Conservation (phyloP, 2,888 invertebrate genomes). For the Blastobasis lacticolella region DNA sequence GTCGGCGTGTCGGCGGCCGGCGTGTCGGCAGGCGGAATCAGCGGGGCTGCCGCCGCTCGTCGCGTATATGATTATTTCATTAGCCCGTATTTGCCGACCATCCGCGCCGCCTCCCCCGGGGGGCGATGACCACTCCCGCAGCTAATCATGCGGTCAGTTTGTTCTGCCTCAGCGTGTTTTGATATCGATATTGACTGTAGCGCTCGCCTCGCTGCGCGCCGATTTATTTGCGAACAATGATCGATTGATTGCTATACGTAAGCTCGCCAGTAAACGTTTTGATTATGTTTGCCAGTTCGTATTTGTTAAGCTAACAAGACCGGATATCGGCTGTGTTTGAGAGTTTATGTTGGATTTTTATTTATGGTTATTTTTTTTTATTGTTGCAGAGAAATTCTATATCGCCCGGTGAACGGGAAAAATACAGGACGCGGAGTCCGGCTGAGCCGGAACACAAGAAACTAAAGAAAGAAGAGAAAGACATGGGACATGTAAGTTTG, state of each 20-base stretch:
- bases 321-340: slow-evolving; percentile 25
- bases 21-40: slow-evolving; percentile 53
- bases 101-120: slow-evolving; percentile 41
- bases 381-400: slow-evolving; percentile 86
- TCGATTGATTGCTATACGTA: slow-evolving; percentile 69
- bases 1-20: background rate
- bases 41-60: slow-evolving; percentile 50
- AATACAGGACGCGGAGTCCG: slow-evolving; percentile 87
- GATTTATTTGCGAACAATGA: slow-evolving; percentile 74
- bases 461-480: slow-evolving; percentile 88
- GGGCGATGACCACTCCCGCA: slow-evolving; percentile 68
- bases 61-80: slow-evolving; percentile 75
- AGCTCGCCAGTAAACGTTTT: slow-evolving; percentile 63
- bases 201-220: slow-evolving; percentile 64
- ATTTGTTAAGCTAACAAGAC: slow-evolving; percentile 48
- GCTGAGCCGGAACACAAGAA: slow-evolving; percentile 81
- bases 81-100: slow-evolving; percentile 69
- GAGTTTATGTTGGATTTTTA: slow-evolving; percentile 20
- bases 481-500: slow-evolving; percentile 83
- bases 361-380: slow-evolving; percentile 27
- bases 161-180: slow-evolving; percentile 74
- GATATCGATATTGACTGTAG: slow-evolving; percentile 73
- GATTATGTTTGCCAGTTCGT: slow-evolving; percentile 65
- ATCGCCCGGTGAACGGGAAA: slow-evolving; percentile 88
- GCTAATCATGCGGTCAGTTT: slow-evolving; percentile 75